phyloP scores from a whole-genome alignment of 2,888 invertebrate species.

The Phyllotreta cruciferae region DNA sequence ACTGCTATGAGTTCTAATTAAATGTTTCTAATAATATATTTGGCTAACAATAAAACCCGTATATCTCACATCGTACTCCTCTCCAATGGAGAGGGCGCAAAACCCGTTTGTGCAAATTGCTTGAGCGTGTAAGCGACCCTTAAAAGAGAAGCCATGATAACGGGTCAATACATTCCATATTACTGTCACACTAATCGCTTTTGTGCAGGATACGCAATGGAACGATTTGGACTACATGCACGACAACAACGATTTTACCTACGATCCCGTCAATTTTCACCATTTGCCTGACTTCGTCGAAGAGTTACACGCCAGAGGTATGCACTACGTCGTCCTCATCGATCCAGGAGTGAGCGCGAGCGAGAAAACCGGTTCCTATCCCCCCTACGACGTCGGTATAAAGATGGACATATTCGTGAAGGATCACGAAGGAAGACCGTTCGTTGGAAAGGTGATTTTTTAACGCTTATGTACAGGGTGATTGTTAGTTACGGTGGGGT shows the following conservation, averaged over 20 bases:
- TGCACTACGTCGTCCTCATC: conserved; percentile 78
- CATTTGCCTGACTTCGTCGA: conserved; percentile 74
- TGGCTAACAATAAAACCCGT: too few relatives aligned
- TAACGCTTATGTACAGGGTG: background rate
- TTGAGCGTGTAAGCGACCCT: too few relatives aligned
- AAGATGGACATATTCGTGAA: conserved; percentile 77
- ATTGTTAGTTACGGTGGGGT: background rate
- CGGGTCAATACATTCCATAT: too few relatives aligned
- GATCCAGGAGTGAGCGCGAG: conserved; percentile 80
- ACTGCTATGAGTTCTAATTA: too few relatives aligned
- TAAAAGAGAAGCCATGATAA: too few relatives aligned
- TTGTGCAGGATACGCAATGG: conserved; percentile 75
- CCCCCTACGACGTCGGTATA: conserved; percentile 78
- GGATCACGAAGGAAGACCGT: conserved; percentile 70
- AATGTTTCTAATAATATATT: too few relatives aligned
- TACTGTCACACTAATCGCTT: conserved; percentile 6
- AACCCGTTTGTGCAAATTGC: too few relatives aligned
- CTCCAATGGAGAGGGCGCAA: too few relatives aligned
- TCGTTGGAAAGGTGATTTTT: conserved; percentile 72
- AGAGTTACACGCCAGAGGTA: conserved; percentile 71
- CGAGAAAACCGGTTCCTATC: conserved; percentile 71
- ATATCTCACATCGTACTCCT: too few relatives aligned
- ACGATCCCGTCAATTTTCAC: conserved; percentile 68
- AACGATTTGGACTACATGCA: conserved; percentile 88
- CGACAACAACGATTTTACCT: conserved; percentile 79